These are phyloP conservation scores for Perithous albicinctus DNA, from an alignment of 2,888 invertebrate genomes.

Conservation along the genomic window DNA sequence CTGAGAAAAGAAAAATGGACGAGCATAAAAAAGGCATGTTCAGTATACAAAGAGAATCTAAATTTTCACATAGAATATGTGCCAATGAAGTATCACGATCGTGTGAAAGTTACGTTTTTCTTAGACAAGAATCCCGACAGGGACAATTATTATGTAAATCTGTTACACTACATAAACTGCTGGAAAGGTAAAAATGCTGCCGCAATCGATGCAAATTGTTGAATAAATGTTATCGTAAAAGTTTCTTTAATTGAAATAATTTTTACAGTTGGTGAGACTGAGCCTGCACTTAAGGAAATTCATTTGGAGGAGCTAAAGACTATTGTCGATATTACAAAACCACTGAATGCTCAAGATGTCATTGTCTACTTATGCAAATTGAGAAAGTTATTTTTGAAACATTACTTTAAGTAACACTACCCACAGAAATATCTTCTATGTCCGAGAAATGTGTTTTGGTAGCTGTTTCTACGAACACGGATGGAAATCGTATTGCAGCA, in stretches of 20 bases:
- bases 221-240: background rate
- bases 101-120: constrained; percentile 77
- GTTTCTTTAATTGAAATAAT: constrained; percentile 5
- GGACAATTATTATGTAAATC: constrained; percentile 76
- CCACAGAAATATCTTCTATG: background rate
- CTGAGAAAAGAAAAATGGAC: constrained; percentile 74
- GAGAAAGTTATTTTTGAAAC: constrained; percentile 75
- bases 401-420: constrained; percentile 68
- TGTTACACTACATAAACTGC: constrained; percentile 67
- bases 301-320: constrained; percentile 72
- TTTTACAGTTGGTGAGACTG: constrained; percentile 78
- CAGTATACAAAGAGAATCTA: constrained; percentile 76
- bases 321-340: constrained; percentile 70
- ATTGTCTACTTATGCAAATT: constrained; percentile 76
- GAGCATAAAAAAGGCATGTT: constrained; percentile 76
- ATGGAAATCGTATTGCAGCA: background rate
- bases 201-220: background rate
- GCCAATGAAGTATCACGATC: constrained; percentile 63
- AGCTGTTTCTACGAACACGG: background rate
- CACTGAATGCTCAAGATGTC: constrained; percentile 71
- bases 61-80: constrained; percentile 74
- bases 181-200: constrained; percentile 76
- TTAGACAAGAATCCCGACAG: constrained; percentile 65
- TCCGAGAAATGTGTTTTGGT: background rate
- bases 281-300: constrained; percentile 75